phyloP scores from a whole-genome alignment of 2,113 vertebrate genomes.

The Eonycteris spelaea region DNA sequence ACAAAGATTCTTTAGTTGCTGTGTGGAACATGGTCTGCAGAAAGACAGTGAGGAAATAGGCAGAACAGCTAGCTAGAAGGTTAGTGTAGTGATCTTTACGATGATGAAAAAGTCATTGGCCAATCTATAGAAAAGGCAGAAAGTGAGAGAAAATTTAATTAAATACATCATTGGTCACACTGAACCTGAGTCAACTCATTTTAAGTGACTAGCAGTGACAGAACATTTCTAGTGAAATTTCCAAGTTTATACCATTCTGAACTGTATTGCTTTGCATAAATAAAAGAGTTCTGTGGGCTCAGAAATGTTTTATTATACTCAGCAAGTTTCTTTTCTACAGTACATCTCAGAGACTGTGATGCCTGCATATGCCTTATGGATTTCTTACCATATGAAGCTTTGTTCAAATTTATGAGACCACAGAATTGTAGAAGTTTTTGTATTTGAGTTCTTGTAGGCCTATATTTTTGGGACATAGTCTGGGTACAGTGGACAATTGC shows the following conservation, averaged over 20 bases:
- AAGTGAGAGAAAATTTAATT: constrained; percentile 8
- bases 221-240: constrained; percentile 8
- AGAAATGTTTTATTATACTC: background rate
- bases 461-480: background rate
- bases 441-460: background rate
- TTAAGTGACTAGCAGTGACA: background rate
- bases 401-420: background rate
- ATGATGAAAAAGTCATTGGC: background rate
- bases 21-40: background rate
- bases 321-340: background rate
- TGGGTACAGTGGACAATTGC: background rate
- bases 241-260: background rate
- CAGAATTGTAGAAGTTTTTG: background rate
- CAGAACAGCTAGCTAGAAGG: background rate
- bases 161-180: background rate
- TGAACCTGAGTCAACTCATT: constrained; percentile 4
- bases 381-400: background rate
- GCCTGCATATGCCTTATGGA: background rate
- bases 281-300: background rate
- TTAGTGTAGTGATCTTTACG: background rate
- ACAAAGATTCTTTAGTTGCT: background rate
- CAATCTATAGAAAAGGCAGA: background rate
- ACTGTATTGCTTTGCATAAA: background rate
- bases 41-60: background rate
- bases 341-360: background rate